Evolutionary conservation across 2,888 invertebrate genomes (phyloP).

Genomic region (Drosophila siamana): DNA sequence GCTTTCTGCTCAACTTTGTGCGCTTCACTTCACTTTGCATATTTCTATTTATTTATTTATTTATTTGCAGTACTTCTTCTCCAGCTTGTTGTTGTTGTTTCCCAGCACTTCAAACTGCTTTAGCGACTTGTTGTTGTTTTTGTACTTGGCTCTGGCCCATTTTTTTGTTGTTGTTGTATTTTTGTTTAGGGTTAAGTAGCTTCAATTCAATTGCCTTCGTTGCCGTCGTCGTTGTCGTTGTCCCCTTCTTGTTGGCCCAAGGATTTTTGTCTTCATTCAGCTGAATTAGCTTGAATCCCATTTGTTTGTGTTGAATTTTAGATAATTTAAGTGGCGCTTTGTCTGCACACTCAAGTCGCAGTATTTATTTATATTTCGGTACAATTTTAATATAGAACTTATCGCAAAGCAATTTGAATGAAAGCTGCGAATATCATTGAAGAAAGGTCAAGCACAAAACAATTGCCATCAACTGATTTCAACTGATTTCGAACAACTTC

Average conservation of each 20-base stretch:
- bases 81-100: not conserved
- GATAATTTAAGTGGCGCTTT: slow-evolving; percentile 3
- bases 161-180: no score
- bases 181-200: slow-evolving; percentile 61
- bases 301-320: slow-evolving; percentile 40
- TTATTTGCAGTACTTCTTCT: slow-evolving; percentile 27
- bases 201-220: slow-evolving; percentile 39
- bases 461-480: slow-evolving; percentile 1
- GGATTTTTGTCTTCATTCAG: slow-evolving; percentile 32
- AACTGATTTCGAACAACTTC: slow-evolving; percentile 11
- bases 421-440: not conserved
- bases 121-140: slow-evolving; percentile 47
- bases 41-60: slow-evolving; percentile 47
- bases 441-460: not conserved
- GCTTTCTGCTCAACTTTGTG: slow-evolving; percentile 29
- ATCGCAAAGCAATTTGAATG: not conserved
- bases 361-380: no score
- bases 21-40: slow-evolving; percentile 30
- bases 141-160: slow-evolving; percentile 29
- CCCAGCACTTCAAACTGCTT: slow-evolving; percentile 68
- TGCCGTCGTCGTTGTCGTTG: no score
- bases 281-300: slow-evolving; percentile 21
- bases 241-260: slow-evolving; percentile 14
- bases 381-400: no score
- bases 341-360: no score